Evolutionary conservation across 2,797 vertebrate genomes (phyloP), one percentile per base, ranked within the genome.

Genomic region (Parotocinclus haroldoi): DNA sequence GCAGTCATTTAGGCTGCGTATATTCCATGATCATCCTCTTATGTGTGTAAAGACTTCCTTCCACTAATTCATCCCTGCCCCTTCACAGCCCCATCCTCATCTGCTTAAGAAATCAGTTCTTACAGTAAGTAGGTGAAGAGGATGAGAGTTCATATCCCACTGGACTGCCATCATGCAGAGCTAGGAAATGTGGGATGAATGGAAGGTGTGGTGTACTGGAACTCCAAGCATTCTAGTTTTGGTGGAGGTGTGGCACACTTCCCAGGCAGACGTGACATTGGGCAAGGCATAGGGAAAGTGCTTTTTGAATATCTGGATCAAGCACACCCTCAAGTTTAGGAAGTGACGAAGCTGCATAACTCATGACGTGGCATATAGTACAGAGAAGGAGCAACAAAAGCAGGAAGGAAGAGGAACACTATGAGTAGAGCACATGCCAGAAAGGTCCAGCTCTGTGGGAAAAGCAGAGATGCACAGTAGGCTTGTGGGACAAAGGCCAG

Each of bases 401-500:
- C 46, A 74, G 71, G 80, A 67, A 56, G 64, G 36, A 55, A 64
- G 16, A 81, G 82, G 77, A 7, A 36, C 7, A 14, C 13, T 19
- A 14, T 14, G 57, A 59, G 58, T 9, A 44, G 48, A 11, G 66
- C 45, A 57, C 56, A 60, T 36, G 61, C 46, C 37, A 73, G 71
- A 76, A 81, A 53, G 3, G 68, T 14, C 36, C 72, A 37, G 74
- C 72, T 82, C 83, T 88, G 86, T 91, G 89, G 90, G 89, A 91
- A 91, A 87, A 71, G 17, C 8, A 11, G 68, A 79, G 83, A 87
- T 87, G 85, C 87, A 82, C 83, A 4, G 54, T 77, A 49, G 44
- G 44, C 44, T 62, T 62, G 19, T 62, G 66, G 66, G 63, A 69
- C 68, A 74, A 68, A 75, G 63, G 70, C 38, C 72, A 63, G 63